Percentiles rank a stretch among this genome's conserved stretches.
phyloP scores from a whole-genome alignment of 1,140 invertebrate species.

The Campoletis sonorensis region DNA sequence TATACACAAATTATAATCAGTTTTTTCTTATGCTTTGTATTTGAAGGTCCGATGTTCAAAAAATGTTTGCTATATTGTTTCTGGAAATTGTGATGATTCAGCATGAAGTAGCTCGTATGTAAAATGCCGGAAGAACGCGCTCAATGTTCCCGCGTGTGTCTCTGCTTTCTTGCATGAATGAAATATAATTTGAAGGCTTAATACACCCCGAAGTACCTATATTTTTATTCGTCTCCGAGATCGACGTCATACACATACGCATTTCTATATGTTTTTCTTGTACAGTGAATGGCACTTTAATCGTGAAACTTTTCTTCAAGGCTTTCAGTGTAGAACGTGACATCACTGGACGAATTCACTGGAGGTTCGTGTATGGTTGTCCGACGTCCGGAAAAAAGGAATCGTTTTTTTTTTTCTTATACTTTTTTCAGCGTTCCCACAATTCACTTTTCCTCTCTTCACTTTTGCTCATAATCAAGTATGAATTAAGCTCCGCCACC shows the following conservation, averaged over 20 bases:
- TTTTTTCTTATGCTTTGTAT: too few relatives aligned
- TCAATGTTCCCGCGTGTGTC: slow-evolving; percentile 35
- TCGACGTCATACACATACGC: slow-evolving; percentile 34
- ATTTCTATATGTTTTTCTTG: not conserved
- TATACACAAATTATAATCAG: too few relatives aligned
- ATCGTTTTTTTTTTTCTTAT: not conserved
- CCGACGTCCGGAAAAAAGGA: slow-evolving; percentile 34
- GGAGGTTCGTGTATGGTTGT: not conserved
- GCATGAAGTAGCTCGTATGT: not conserved
- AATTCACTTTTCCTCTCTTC: slow-evolving; percentile 18
- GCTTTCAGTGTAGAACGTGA: not conserved
- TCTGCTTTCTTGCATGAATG: slow-evolving; percentile 65
- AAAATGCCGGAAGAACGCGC: slow-evolving; percentile 58
- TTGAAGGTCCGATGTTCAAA: not conserved
- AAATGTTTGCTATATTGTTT: not conserved
- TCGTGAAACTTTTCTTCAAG: slow-evolving; percentile 25
- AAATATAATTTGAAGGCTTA: slow-evolving; percentile 57
- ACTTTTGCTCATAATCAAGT: slow-evolving; percentile 2
- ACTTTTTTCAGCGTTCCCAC: slow-evolving; percentile 21
- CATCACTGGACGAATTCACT: slow-evolving; percentile 5
- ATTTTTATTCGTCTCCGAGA: slow-evolving; percentile 57
- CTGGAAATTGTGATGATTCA: not conserved
- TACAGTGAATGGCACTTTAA: slow-evolving; percentile 21
- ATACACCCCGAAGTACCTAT: slow-evolving; percentile 53
- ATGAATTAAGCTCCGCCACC: not conserved